Evolutionary conservation across 23 tunicate species (phyloP).

Genomic region (Phallusia fumigata): DNA sequence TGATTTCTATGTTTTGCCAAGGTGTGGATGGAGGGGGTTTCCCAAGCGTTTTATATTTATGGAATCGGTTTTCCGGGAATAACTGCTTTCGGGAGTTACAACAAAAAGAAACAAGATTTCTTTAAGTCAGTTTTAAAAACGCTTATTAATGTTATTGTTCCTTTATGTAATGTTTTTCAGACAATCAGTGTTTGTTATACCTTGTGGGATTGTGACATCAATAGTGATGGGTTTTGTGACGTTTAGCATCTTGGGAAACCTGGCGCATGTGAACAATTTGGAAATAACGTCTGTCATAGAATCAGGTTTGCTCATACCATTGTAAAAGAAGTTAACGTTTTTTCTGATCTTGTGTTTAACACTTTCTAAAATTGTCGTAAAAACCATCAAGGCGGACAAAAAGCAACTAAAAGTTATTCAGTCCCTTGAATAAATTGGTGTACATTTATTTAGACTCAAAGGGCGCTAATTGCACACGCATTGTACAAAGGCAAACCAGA

Average conservation of each 20-base stretch:
- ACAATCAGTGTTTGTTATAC: conserved; percentile 37
- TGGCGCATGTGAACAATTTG: conserved; percentile 19
- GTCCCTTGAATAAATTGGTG: too few relatives aligned
- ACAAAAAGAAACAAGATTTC: conserved; percentile 46
- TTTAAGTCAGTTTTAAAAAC: conserved; percentile 32
- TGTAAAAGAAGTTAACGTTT: too few relatives aligned
- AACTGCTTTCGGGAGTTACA: conserved; percentile 73
- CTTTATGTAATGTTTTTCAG: conserved; percentile 14
- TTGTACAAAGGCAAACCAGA: too few relatives aligned
- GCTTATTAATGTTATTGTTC: neutral
- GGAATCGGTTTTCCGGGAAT: conserved; percentile 61
- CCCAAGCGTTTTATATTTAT: conserved; percentile 58
- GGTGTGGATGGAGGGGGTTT: conserved; percentile 57
- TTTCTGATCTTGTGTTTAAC: too few relatives aligned
- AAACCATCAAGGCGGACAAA: too few relatives aligned
- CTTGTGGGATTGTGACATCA: conserved; percentile 52
- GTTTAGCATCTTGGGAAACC: conserved; percentile 69
- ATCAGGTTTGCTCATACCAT: neutral
- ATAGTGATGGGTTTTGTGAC: conserved; percentile 50
- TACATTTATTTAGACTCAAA: too few relatives aligned
- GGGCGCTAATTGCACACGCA: too few relatives aligned
- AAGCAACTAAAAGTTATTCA: too few relatives aligned
- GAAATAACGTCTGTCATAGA: neutral
- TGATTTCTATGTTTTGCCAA: too few relatives aligned
- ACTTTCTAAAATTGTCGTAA: too few relatives aligned